Base-by-base conservation (phyloP, 2,888 invertebrate species). In the Slavum lentiscoides region DNA sequence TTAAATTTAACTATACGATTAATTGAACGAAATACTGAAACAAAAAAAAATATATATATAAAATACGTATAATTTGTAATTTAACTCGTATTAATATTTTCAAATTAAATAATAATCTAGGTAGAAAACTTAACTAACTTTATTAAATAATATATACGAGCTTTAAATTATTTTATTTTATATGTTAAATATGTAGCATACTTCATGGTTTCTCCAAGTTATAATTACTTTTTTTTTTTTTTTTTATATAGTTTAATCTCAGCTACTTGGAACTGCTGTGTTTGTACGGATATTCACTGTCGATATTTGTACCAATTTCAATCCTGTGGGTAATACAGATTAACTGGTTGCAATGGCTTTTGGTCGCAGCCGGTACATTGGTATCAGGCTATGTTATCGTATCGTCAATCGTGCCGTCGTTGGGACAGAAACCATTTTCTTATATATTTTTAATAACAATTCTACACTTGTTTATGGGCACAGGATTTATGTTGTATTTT, bases 271-370 rank as follows among this genome's bases (percentile, higher is more conserved):
- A 98, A 84, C 89, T 98, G 15, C 90, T 98, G 85, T 97, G 97
- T 86, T 89, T 97, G 15, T 98, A 98, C 86, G 98, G 98, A 13
- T 98, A 98, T 87, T 97, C 97, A 0, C 88, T 98, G 68, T 91
- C 95, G 55, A 94, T 97, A 85, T 98, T 96, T 87, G 91, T 98
- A 85, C 98, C 98, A 7, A 93, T 96, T 13, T 94, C 97, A 4
- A 91, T 97, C 83, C 88, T 98, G 62, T 97, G 97, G 96, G 92
- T 95, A 0, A 93, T 98, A 84, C 94, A 92, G 86, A 87, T 91
- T 19, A 89, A 89, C 37, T 91, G 93, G 90, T 88, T 98, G 53
- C 96, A 96, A 85, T 98, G 97, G 97, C 85, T 92, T 9, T 89
- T 98, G 70, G 94, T 96, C 0, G 87, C 94, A 59, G 88, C 93